Percentiles rank a stretch among this genome's conserved stretches.
These are phyloP conservation scores for Avahi laniger DNA, from an alignment of 2,797 vertebrate genomes.

Conservation along the genomic window DNA sequence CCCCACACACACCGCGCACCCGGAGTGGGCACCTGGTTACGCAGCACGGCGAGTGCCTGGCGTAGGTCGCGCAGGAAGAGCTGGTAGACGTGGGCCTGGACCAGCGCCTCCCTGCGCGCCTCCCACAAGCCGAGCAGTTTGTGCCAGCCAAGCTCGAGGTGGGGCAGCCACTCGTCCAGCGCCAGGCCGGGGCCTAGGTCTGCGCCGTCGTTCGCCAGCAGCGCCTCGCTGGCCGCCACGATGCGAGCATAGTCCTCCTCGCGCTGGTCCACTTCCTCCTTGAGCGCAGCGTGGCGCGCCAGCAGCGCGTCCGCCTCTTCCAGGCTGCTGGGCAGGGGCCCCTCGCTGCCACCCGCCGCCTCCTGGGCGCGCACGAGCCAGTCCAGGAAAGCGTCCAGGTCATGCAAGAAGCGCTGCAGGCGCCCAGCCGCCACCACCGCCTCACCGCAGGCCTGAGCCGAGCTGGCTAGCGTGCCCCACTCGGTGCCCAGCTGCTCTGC, in stretches of 20 bases:
- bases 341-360: conserved; percentile 87
- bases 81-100: conserved; percentile 94
- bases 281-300: conserved; percentile 91
- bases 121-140: conserved; percentile 97
- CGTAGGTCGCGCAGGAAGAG: conserved; percentile 93
- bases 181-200: conserved; percentile 90
- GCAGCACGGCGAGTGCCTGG: conserved; percentile 90
- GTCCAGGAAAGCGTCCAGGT: conserved; percentile 93
- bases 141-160: conserved; percentile 95
- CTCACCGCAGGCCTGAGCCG: conserved; percentile 93
- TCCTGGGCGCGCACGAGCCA: conserved; percentile 96
- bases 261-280: conserved; percentile 94
- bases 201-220: conserved; percentile 91
- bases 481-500: conserved; percentile 93
- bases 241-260: conserved; percentile 95
- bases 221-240: conserved; percentile 92
- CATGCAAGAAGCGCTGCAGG: conserved; percentile 95
- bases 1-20: too few species aligned
- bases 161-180: conserved; percentile 95
- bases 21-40: conserved; percentile 89
- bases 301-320: conserved; percentile 91
- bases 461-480: conserved; percentile 92
- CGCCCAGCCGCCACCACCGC: conserved; percentile 90
- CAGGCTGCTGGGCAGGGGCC: conserved; percentile 90
- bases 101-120: conserved; percentile 90